Conservation (phyloP, 2,797 vertebrate species). For the Toxotes lorentzi region DNA sequence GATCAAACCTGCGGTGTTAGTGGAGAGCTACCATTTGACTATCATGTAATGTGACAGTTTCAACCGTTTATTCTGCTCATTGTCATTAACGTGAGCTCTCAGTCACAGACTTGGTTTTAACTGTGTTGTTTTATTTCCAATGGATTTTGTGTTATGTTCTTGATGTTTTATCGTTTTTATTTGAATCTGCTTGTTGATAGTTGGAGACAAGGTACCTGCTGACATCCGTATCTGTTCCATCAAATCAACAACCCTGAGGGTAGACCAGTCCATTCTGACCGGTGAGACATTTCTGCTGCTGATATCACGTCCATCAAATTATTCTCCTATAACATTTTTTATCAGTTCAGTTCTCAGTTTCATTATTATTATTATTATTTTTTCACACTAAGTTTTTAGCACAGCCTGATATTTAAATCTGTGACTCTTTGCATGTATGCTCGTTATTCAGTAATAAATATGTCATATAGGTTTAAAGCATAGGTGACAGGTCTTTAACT, state of each 20-base stretch:
- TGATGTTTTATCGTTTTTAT: not conserved
- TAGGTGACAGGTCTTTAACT: too few relatives aligned
- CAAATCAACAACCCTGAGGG: conserved; percentile 97
- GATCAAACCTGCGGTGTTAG: not conserved
- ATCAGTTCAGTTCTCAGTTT: not conserved
- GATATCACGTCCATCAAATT: not conserved
- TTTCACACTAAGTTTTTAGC: not conserved
- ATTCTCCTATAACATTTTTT: not conserved
- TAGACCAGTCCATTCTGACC: conserved; percentile 98
- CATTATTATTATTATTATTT: not conserved
- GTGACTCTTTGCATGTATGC: not conserved
- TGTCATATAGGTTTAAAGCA: not conserved
- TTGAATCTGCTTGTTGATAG: conserved; percentile 78
- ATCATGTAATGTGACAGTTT: not conserved
- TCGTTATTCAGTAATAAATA: not conserved
- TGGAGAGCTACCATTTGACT: not conserved
- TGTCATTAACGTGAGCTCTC: conserved; percentile 1
- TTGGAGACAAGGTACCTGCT: conserved; percentile 99
- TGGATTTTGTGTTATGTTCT: not conserved
- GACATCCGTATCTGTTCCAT: conserved; percentile 98
- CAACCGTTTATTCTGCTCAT: not conserved
- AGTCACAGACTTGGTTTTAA: not conserved
- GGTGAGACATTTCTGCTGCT: conserved; percentile 82
- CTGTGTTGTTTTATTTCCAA: not conserved
- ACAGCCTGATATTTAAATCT: not conserved